Evolutionary conservation across 1,140 invertebrate genomes (phyloP).

Genomic region (Zaprionus davidi): DNA sequence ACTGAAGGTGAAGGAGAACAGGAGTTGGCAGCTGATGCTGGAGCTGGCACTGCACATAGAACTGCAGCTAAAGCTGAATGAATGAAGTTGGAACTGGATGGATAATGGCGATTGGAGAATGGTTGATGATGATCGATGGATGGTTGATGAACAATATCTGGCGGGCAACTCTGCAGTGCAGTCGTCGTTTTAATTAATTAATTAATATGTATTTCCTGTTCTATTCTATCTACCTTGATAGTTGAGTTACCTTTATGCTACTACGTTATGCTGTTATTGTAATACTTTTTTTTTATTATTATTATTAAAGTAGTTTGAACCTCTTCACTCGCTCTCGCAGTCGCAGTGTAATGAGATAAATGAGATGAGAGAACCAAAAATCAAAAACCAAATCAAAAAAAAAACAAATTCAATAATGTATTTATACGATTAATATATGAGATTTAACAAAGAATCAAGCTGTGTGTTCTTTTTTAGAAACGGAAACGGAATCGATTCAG

Average conservation of each 20-base stretch:
- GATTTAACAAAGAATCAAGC: constrained; percentile 66
- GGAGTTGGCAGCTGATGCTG: constrained; percentile 12
- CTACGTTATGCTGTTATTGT: constrained; percentile 82
- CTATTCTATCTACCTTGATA: constrained; percentile 81
- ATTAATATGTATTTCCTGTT: constrained; percentile 83
- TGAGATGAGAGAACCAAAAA: constrained; percentile 32
- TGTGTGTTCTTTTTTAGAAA: background rate
- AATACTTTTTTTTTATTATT: constrained; percentile 78
- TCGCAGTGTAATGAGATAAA: constrained; percentile 43
- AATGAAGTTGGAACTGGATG: constrained; percentile 3
- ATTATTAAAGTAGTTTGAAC: constrained; percentile 71
- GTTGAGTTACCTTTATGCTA: constrained; percentile 81
- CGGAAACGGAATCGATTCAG: too few relatives aligned
- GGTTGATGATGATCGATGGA: background rate
- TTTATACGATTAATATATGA: constrained; percentile 81
- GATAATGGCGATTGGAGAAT: background rate
- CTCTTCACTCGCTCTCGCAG: constrained; percentile 48
- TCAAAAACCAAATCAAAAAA: constrained; percentile 48
- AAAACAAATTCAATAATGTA: constrained; percentile 78
- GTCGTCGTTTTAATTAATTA: constrained; percentile 80
- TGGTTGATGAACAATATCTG: constrained; percentile 8
- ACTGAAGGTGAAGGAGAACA: constrained; percentile 6
- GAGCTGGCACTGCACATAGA: background rate
- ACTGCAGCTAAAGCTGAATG: background rate
- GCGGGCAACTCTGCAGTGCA: constrained; percentile 58